Percentiles rank a stretch among this genome's conserved stretches.
Evolutionary conservation across 2,797 vertebrate species (phyloP).

Genomic region (Fistularia commersonii): DNA sequence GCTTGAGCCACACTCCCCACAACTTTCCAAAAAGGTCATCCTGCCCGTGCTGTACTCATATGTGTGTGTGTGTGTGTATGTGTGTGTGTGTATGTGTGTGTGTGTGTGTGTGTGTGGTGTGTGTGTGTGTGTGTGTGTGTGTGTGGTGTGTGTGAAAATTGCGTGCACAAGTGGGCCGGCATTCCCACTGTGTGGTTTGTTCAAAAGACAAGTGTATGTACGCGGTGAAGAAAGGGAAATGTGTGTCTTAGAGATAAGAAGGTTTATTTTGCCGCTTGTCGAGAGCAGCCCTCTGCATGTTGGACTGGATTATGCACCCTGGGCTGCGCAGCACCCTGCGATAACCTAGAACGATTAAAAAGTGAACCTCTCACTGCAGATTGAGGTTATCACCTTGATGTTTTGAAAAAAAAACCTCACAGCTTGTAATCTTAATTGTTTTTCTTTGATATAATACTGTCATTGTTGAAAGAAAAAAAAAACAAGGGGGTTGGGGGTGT

Average conservation of each 20-base stretch:
- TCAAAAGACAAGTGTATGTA: constrained; percentile 9
- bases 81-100: constrained; percentile 5
- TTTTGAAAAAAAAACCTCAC: neutral
- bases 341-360: constrained; percentile 29
- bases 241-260: constrained; percentile 59
- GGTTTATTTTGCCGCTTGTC: constrained; percentile 33
- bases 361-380: constrained; percentile 9
- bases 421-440: constrained; percentile 4
- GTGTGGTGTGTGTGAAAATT: neutral
- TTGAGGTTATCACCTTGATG: neutral
- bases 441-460: constrained; percentile 1
- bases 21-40: constrained; percentile 45
- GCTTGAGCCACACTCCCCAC: constrained; percentile 29
- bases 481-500: neutral
- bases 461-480: neutral
- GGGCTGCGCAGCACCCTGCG: constrained; percentile 7
- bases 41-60: constrained; percentile 3
- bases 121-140: neutral
- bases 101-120: neutral
- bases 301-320: constrained; percentile 25
- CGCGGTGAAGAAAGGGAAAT: constrained; percentile 47
- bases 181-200: constrained; percentile 20
- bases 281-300: constrained; percentile 28
- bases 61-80: constrained; percentile 2
- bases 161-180: neutral